Evolutionary conservation across 2,113 vertebrate species (phyloP).

Genomic region (Cyphomyrus plagiostoma): DNA sequence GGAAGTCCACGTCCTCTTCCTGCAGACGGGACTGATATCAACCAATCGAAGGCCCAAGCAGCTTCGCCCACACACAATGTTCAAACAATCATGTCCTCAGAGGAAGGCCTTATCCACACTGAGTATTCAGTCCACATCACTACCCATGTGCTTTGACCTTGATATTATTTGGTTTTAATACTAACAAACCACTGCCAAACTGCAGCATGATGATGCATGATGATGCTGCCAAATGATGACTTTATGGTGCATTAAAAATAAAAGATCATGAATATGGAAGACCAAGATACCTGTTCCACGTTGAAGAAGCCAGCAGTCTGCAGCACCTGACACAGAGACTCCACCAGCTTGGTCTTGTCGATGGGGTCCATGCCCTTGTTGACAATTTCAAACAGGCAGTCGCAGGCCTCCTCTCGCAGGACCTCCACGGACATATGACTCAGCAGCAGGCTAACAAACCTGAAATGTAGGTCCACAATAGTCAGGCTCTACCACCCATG

Average conservation of each 20-base stretch:
- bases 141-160: background rate
- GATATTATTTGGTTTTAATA: background rate
- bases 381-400: conserved; percentile 95
- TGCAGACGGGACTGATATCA: conserved; percentile 32
- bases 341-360: conserved; percentile 96
- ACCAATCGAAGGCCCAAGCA: background rate
- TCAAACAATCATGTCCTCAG: background rate
- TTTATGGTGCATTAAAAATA: too few species aligned
- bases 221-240: too few species aligned
- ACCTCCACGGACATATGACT: conserved; percentile 96
- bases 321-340: conserved; percentile 87
- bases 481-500: background rate
- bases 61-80: background rate
- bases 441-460: conserved; percentile 95
- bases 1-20: conserved; percentile 98
- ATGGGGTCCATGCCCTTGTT: conserved; percentile 98
- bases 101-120: background rate
- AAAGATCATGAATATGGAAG: background rate
- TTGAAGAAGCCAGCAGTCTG: conserved; percentile 93
- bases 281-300: conserved; percentile 76
- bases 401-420: conserved; percentile 92
- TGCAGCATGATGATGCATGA: too few species aligned
- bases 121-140: background rate
- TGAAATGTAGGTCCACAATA: conserved; percentile 37
- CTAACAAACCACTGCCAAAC: background rate